Evolutionary conservation across 2,888 invertebrate genomes (phyloP).

Genomic region (Atethmia centrago): DNA sequence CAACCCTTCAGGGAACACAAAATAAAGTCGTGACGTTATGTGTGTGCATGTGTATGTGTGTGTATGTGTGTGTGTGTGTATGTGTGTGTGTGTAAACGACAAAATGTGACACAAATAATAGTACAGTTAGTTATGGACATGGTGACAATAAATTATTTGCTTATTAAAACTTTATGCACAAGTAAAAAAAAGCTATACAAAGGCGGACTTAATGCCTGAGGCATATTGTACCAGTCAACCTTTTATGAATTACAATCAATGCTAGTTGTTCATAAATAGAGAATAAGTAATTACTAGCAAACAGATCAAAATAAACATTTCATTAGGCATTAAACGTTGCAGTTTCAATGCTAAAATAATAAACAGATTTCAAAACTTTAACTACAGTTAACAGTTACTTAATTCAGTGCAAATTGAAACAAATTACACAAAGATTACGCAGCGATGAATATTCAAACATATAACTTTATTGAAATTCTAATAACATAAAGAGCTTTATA

Average conservation of each 20-base stretch:
- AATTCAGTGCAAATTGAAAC: conserved; percentile 26
- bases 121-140: too few species aligned
- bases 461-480: conserved; percentile 32
- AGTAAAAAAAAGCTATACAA: too few species aligned
- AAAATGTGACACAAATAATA: not conserved
- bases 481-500: conserved; percentile 17
- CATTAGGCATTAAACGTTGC: not conserved
- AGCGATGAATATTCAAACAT: conserved; percentile 33
- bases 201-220: too few species aligned
- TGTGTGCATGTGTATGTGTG: not conserved
- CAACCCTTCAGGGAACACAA: not conserved
- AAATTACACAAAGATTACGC: conserved; percentile 24
- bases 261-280: not conserved
- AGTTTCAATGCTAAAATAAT: conserved; percentile 8
- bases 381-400: not conserved
- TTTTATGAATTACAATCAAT: not conserved
- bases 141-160: not conserved
- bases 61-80: not conserved
- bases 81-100: not conserved
- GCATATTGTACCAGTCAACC: too few species aligned
- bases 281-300: not conserved
- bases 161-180: not conserved
- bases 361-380: conserved; percentile 23
- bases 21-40: not conserved
- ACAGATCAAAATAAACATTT: not conserved